Evolutionary conservation across 2,888 invertebrate genomes (phyloP), one percentile per base, ranked within the genome.

Genomic region (Patella depressa): DNA sequence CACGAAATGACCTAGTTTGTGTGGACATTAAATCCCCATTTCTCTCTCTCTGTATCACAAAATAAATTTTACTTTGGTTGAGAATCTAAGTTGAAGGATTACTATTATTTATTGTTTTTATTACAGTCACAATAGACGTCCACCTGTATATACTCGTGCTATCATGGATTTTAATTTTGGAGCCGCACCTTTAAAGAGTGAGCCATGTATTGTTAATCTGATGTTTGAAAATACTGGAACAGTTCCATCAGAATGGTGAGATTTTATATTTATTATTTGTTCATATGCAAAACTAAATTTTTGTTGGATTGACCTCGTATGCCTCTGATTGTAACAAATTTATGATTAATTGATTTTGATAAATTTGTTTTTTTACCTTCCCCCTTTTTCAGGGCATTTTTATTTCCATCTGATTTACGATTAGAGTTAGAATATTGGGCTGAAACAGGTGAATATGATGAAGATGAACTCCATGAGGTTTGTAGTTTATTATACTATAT

Each of bases 401-500:
- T 91, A 79, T 89, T 90, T 77, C 91, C 91, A 12, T 83, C 85
- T 78, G 91, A 92, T 77, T 82, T 91, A 11, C 89, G 91, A 72
- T 77, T 91, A 76, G 91, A 91, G 82, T 78, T 91, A 81, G 91
- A 91, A 79, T 90, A 90, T 80, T 92, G 91, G 91, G 88, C 91
- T 3, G 91, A 91, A 81, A 89, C 90, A 11, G 91, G 91, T 69
- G 91, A 91, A 75, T 89, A 88, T 84, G 88, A 88, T 74, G 87
- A 88, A 34, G 90, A 91, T 80, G 90, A 91, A 79, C 82, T 91
- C 29, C 91, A 91, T 81, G 89, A 91, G 87, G 91, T 91, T 78
- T 69, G 74, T 69, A 15, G 4, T n/a, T 19, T 9, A 45, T 9
- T 15, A 45, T 59, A 59, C 19, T 55, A 29, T n/a, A 5, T 55